Evolutionary conservation across 2,888 invertebrate species (phyloP).

Genomic region (Rhimphoctona megacephalus): DNA sequence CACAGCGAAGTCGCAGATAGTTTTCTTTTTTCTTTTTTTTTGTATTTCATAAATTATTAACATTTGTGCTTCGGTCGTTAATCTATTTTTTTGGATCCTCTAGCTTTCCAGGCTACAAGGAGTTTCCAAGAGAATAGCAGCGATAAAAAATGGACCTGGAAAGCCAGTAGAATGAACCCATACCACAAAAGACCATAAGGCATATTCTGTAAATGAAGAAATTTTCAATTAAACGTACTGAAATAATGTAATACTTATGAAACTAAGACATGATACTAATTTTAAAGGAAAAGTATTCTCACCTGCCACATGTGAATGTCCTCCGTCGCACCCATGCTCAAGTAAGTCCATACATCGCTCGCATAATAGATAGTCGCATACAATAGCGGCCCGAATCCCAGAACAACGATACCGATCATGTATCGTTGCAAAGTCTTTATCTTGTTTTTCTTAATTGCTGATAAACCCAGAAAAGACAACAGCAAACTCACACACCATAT

Average conservation of each 20-base stretch:
- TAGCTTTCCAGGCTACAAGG: slow-evolving; percentile 92
- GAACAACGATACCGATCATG: slow-evolving; percentile 91
- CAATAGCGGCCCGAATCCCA: slow-evolving; percentile 92
- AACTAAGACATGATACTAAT: no score
- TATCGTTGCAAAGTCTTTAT: slow-evolving; percentile 91
- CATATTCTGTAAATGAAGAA: slow-evolving; percentile 88
- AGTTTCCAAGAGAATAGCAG: slow-evolving; percentile 94
- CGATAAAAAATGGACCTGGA: slow-evolving; percentile 96
- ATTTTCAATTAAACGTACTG: slow-evolving; percentile 3
- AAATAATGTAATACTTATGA: not conserved
- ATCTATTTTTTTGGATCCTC: slow-evolving; percentile 90
- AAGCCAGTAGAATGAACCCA: slow-evolving; percentile 93
- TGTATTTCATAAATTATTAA: slow-evolving; percentile 62
- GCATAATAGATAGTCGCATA: slow-evolving; percentile 94
- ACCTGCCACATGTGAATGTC: slow-evolving; percentile 94
- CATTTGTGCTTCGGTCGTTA: slow-evolving; percentile 82
- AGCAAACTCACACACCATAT: slow-evolving; percentile 95
- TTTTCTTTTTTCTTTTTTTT: slow-evolving; percentile 19
- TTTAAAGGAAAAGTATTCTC: slow-evolving; percentile 46
- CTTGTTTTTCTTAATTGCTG: slow-evolving; percentile 94
- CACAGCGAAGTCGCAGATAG: slow-evolving; percentile 45
- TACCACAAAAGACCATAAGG: slow-evolving; percentile 97
- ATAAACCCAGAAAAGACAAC: slow-evolving; percentile 93
- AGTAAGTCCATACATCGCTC: slow-evolving; percentile 93
- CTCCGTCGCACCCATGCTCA: slow-evolving; percentile 89